Conservation (phyloP, 1,140 invertebrate genomes). For the Euwallacea similis region DNA sequence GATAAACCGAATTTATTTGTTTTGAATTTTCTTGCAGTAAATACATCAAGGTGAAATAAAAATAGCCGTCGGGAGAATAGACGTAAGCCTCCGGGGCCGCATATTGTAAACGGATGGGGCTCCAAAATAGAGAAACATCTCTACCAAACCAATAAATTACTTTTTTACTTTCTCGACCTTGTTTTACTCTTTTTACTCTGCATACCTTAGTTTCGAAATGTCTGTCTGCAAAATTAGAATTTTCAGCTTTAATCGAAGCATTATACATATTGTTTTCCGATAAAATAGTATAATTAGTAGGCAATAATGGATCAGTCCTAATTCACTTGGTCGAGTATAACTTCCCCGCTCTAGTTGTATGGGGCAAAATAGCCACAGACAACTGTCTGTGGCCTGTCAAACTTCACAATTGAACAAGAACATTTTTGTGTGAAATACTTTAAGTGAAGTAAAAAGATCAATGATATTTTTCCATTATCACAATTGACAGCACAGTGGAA, state of each 20-base stretch:
- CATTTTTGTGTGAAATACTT: too few relatives aligned
- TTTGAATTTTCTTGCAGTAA: slow-evolving; percentile 33
- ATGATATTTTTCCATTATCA: too few relatives aligned
- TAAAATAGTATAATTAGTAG: background rate
- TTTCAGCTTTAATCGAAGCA: background rate
- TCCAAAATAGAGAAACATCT: slow-evolving; percentile 21
- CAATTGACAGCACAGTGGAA: too few relatives aligned
- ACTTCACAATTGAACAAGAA: too few relatives aligned
- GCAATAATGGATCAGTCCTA: background rate
- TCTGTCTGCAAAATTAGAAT: background rate
- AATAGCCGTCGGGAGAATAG: slow-evolving; percentile 29
- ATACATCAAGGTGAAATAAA: slow-evolving; percentile 28
- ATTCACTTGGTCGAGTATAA: background rate
- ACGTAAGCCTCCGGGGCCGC: slow-evolving; percentile 13
- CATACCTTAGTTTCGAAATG: background rate
- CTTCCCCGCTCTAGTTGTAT: too few relatives aligned
- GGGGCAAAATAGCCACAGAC: background rate
- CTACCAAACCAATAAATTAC: slow-evolving; percentile 1
- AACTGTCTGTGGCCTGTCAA: background rate
- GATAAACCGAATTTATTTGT: slow-evolving; percentile 30
- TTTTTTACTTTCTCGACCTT: background rate
- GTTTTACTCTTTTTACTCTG: background rate
- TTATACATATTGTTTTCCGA: background rate
- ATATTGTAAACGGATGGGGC: slow-evolving; percentile 19
- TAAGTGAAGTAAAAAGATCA: too few relatives aligned